Percentiles rank a stretch among this genome's conserved stretches.
Evolutionary conservation across 2,888 invertebrate species (phyloP).

Genomic region (Scotopteryx bipunctaria): DNA sequence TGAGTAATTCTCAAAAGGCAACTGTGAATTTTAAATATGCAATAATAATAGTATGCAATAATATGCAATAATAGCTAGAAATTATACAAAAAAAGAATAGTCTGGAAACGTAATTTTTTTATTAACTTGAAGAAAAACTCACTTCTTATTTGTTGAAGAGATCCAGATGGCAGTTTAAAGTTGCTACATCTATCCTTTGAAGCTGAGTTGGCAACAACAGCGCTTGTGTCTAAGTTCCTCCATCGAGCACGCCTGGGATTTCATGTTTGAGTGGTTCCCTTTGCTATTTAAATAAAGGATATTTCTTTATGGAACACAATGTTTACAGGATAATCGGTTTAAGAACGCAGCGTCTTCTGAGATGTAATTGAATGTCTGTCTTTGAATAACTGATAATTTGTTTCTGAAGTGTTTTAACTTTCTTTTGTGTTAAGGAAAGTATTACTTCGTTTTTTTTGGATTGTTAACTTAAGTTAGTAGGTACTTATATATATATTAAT

Average conservation of each 20-base stretch:
- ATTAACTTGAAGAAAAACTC: background rate
- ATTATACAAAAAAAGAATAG: background rate
- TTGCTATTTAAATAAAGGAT: constrained; percentile 57
- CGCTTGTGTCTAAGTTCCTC: constrained; percentile 50
- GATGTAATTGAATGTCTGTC: constrained; percentile 16
- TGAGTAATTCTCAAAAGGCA: background rate
- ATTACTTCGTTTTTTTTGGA: background rate
- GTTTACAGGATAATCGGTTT: constrained; percentile 34
- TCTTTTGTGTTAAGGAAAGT: background rate
- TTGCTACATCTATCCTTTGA: constrained; percentile 9
- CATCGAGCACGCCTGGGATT: constrained; percentile 49
- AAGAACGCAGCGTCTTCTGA: constrained; percentile 24
- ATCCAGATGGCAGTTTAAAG: background rate
- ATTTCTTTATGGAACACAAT: constrained; percentile 44
- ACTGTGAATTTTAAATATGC: too few relatives aligned
- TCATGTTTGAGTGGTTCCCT: constrained; percentile 52
- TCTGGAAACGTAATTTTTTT: background rate
- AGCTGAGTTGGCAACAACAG: constrained; percentile 17
- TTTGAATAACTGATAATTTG: constrained; percentile 12
- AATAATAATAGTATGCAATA: too few relatives aligned
- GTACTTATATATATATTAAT: too few relatives aligned
- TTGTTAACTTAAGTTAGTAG: background rate
- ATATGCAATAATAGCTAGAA: too few relatives aligned
- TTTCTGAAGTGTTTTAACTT: background rate
- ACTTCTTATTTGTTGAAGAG: background rate